Evolutionary conservation across 2,888 invertebrate species (phyloP), one percentile per base, ranked within the genome.

Genomic region (Acronicta alni): DNA sequence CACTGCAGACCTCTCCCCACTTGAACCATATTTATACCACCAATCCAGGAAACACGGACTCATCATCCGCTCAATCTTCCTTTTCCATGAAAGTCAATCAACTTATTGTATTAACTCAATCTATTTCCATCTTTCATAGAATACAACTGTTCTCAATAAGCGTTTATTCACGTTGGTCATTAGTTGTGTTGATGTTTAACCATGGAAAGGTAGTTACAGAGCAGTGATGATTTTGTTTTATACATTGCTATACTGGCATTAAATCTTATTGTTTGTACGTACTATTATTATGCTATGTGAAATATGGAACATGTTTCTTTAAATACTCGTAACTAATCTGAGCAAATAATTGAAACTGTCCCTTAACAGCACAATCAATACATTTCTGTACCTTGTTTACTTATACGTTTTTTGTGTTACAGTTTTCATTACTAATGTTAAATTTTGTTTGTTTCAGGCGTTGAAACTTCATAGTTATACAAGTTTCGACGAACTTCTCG

Each of bases 81-180:
- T 75, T 52, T 92, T 91, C 89, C 87, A 86, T 89, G 87, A 88
- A 89, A 89, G 84, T 85, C 85, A 86, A 89, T 91, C 85, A 87
- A 81, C 81, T 48, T 74, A 73, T 72, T 75, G 73, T 75, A 81
- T 80, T 82, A 83, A 81, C 80, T 78, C 79, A 54, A 68, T 85
- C 87, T 88, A 89, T 90, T 89, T 89, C 82, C 77, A 86, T 85
- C 82, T 74, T 90, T 89, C 89, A 85, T 70, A 86, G 88, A 89
- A 90, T 81, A 70, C 81, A 84, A 85, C 79, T 69, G 75, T 62
- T 66, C 58, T 53, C 55, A 58, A 52, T 49, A 41, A 57, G 54
- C 35, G 61, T 73, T 84, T 81, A 85, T 69, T 83, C 81, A 83
- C 67, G 32, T 47, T 70, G 63, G 48, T 56, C 57, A 35, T 67